A percentile compares a stretch with the other conserved stretches of the same genome.
Conservation (phyloP, 1,140 invertebrate species). For the Drosophila bocqueti region DNA sequence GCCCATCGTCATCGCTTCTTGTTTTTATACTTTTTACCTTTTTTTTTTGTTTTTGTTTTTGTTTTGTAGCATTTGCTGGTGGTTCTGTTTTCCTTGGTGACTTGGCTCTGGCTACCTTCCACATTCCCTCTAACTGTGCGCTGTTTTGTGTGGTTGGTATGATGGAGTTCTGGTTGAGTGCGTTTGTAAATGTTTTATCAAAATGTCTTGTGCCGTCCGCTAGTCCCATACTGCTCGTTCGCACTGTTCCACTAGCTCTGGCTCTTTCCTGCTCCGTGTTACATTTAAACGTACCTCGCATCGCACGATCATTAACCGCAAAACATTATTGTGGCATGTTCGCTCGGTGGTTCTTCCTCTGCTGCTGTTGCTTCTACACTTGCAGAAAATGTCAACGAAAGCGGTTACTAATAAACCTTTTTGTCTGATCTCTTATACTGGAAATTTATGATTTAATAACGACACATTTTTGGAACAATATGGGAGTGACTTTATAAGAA, state of each 20-base stretch:
- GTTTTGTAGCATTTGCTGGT: slow-evolving; percentile 18
- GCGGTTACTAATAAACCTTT: neutral
- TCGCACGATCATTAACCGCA: slow-evolving; percentile 80
- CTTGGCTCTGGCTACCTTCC: slow-evolving; percentile 19
- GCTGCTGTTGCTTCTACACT: slow-evolving; percentile 27
- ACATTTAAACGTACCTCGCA: slow-evolving; percentile 60
- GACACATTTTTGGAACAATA: neutral
- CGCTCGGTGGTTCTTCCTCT: slow-evolving; percentile 33
- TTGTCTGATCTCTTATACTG: neutral
- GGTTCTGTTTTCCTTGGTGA: slow-evolving; percentile 42
- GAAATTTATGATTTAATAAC: neutral
- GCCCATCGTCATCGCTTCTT: slow-evolving; percentile 49
- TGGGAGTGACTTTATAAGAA: neutral
- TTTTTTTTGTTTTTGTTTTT: slow-evolving; percentile 5
- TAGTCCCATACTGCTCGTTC: neutral
- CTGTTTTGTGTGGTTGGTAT: slow-evolving; percentile 41
- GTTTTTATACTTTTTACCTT: slow-evolving; percentile 19
- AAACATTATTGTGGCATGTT: slow-evolving; percentile 80
- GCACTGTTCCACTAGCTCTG: neutral
- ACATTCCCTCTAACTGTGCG: slow-evolving; percentile 52
- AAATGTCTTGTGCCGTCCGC: slow-evolving; percentile 80
- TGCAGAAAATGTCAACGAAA: slow-evolving; percentile 1
- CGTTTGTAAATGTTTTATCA: slow-evolving; percentile 83
- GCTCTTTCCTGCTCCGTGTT: slow-evolving; percentile 44
- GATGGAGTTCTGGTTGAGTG: slow-evolving; percentile 76